Conservation (phyloP, 1,140 invertebrate genomes). For the Sycobia sp. region DNA sequence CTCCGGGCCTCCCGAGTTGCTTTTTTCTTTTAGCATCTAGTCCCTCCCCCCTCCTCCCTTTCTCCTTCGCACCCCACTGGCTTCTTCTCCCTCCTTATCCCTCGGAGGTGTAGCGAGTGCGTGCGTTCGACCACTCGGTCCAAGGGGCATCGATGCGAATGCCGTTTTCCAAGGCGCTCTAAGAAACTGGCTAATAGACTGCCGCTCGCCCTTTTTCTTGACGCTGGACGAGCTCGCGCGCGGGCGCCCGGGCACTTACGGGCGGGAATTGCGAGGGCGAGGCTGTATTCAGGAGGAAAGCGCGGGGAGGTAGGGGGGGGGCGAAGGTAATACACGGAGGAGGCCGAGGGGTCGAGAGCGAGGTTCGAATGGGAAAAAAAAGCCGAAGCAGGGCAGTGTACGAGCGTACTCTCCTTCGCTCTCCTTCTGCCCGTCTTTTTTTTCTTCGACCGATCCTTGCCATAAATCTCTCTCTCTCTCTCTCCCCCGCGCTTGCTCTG, state of each 20-base stretch:
- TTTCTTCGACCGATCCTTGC: not conserved
- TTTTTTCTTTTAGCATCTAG: constrained; percentile 33
- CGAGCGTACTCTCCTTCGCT: constrained; percentile 20
- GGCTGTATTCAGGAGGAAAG: not conserved
- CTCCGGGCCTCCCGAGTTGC: constrained; percentile 22
- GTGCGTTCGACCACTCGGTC: no score
- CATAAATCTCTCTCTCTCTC: constrained; percentile 16
- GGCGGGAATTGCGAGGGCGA: no score
- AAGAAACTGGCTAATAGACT: constrained; percentile 55
- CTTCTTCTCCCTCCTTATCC: not conserved
- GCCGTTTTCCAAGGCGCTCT: constrained; percentile 49
- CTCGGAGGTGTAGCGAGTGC: no score
- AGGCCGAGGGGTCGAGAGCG: constrained; percentile 26
- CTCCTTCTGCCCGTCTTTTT: no score
- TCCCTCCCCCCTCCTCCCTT: not conserved
- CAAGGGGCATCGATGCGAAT: constrained; percentile 49
- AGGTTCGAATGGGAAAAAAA: constrained; percentile 26
- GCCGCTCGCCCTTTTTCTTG: constrained; percentile 34
- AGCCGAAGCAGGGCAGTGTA: constrained; percentile 25
- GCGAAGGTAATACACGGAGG: constrained; percentile 9
- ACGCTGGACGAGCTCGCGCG: not conserved
- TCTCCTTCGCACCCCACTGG: not conserved
- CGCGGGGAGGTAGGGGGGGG: constrained; percentile 6
- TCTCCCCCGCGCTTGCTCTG: constrained; percentile 9
- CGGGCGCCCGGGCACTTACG: no score